These are phyloP conservation scores for Drosophila paranaensis DNA, from an alignment of 2,888 invertebrate species.

Conservation along the genomic window DNA sequence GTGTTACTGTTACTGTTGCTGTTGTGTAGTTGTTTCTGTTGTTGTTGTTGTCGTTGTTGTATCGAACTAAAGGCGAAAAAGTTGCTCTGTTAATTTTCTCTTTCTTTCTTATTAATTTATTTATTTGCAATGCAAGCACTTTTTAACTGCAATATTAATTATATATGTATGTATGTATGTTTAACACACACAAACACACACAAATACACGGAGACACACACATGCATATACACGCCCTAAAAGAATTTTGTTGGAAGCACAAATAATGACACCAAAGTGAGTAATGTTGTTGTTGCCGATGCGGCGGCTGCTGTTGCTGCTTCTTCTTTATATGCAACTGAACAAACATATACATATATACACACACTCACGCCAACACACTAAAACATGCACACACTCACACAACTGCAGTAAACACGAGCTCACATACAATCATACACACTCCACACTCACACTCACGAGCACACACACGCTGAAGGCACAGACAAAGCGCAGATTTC, in stretches of 20 bases:
- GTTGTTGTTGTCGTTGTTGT: slow-evolving; percentile 7
- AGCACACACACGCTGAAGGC: slow-evolving; percentile 20
- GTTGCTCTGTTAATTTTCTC: slow-evolving; percentile 53
- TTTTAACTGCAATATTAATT: slow-evolving; percentile 48
- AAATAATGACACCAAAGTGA: slow-evolving; percentile 59
- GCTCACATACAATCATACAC: slow-evolving; percentile 35
- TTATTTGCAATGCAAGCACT: slow-evolving; percentile 69
- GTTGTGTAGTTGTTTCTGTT: neutral
- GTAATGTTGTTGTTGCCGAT: slow-evolving; percentile 37
- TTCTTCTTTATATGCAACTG: slow-evolving; percentile 52
- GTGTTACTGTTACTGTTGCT: slow-evolving; percentile 8
- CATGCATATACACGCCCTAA: slow-evolving; percentile 56
- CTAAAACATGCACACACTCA: slow-evolving; percentile 40
- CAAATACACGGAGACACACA: slow-evolving; percentile 11
- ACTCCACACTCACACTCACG: slow-evolving; percentile 22
- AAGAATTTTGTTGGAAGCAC: slow-evolving; percentile 61
- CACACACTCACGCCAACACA: slow-evolving; percentile 38
- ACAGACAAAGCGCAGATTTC: slow-evolving; percentile 75
- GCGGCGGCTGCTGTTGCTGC: slow-evolving; percentile 26
- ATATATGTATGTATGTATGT: slow-evolving; percentile 7
- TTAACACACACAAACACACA: slow-evolving; percentile 17
- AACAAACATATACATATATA: slow-evolving; percentile 51
- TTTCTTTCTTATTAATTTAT: slow-evolving; percentile 25
- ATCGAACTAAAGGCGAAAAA: slow-evolving; percentile 41
- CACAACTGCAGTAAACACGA: slow-evolving; percentile 42